Percentiles rank a stretch among this genome's conserved stretches.
Conservation (phyloP, 2,113 vertebrate species). For the Hucho hucho region DNA sequence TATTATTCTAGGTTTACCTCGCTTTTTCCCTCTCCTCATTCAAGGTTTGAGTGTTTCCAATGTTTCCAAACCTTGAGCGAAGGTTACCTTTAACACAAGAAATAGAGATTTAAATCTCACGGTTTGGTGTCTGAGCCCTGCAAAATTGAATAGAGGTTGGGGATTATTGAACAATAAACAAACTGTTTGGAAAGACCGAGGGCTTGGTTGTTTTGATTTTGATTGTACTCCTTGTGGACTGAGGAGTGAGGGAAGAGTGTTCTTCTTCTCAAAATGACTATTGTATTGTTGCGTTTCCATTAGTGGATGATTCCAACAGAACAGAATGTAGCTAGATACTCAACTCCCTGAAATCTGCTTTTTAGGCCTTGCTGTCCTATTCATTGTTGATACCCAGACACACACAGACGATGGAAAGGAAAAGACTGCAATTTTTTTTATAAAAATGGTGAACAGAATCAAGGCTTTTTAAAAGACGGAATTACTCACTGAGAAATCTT, state of each 20-base stretch:
- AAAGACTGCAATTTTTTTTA: background rate
- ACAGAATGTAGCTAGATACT: background rate
- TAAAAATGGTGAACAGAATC: background rate
- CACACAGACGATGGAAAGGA: background rate
- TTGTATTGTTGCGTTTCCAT: background rate
- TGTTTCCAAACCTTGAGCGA: background rate
- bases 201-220: too few species aligned
- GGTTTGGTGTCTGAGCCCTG: background rate
- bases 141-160: background rate
- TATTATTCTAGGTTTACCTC: too few species aligned
- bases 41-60: background rate
- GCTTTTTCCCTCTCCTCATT: background rate
- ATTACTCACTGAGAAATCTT: constrained; percentile 23
- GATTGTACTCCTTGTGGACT: background rate
- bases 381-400: background rate
- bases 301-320: background rate
- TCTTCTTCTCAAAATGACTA: background rate
- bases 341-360: too few species aligned
- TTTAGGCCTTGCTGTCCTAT: too few species aligned
- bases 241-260: background rate
- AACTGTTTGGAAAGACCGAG: background rate
- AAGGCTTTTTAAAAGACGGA: background rate
- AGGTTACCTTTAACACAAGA: background rate
- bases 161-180: background rate
- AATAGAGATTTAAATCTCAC: background rate